These are phyloP conservation scores for Anarsia innoxiella DNA, from an alignment of 2,888 invertebrate species.

Conservation along the genomic window DNA sequence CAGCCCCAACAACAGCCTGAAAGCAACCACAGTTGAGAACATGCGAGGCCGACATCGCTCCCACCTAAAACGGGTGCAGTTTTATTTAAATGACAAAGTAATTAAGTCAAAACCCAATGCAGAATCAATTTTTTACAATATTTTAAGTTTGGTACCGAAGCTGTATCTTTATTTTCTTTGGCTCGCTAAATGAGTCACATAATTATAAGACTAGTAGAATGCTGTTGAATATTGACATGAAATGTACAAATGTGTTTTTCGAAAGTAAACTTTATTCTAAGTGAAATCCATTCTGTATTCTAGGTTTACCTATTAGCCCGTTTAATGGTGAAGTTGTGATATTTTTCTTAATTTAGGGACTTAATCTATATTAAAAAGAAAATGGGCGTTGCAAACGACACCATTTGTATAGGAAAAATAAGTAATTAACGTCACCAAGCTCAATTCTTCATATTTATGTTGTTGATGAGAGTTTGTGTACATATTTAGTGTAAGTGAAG, in stretches of 20 bases:
- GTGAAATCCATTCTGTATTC: conserved; percentile 67
- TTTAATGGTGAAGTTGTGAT: conserved; percentile 70
- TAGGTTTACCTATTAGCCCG: conserved; percentile 63
- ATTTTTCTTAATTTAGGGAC: conserved; percentile 55
- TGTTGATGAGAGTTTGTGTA: conserved; percentile 67
- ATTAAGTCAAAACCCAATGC: conserved; percentile 66
- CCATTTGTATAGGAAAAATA: too few relatives aligned
- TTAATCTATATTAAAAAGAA: conserved; percentile 27
- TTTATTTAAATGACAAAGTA: conserved; percentile 75
- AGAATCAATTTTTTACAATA: conserved; percentile 61
- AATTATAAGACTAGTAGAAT: conserved; percentile 68
- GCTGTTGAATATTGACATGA: conserved; percentile 73
- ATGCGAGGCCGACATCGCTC: conserved; percentile 65
- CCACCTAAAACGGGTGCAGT: conserved; percentile 72
- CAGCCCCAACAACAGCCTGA: conserved; percentile 32
- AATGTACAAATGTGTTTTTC: conserved; percentile 74
- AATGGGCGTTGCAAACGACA: too few relatives aligned
- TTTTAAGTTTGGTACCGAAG: conserved; percentile 66
- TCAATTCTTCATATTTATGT: conserved; percentile 62
- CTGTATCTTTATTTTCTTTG: conserved; percentile 56
- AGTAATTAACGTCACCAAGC: conserved; percentile 56
- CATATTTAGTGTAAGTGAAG: conserved; percentile 71
- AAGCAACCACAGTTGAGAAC: conserved; percentile 58
- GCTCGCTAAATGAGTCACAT: conserved; percentile 42
- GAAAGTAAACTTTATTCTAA: conserved; percentile 70